phyloP scores from a whole-genome alignment of 2,888 invertebrate species.

The Cephus rjabovi region DNA sequence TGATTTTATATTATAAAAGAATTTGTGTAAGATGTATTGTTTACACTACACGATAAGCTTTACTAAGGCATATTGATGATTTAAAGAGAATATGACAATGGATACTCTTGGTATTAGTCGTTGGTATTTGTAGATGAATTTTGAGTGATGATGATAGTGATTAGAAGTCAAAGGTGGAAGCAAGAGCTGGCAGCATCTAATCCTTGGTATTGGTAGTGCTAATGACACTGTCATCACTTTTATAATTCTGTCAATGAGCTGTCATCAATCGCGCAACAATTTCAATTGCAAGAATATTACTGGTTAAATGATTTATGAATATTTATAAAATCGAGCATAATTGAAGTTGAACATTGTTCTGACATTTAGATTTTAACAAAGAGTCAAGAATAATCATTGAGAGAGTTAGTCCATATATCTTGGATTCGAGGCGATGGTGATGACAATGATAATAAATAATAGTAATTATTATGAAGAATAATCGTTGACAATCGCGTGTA shows the following conservation, averaged over 20 bases:
- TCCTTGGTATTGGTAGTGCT: not conserved
- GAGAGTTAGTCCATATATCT: not conserved
- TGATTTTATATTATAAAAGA: constrained; percentile 15
- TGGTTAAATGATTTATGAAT: not conserved
- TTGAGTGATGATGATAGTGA: not conserved
- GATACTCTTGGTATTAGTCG: not conserved
- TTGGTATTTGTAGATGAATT: not conserved
- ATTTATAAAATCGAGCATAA: not conserved
- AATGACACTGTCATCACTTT: not conserved
- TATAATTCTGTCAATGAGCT: not conserved
- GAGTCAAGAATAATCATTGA: not conserved
- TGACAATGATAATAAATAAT: not conserved
- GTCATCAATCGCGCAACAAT: not conserved
- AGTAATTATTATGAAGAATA: not conserved
- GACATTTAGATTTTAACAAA: not conserved
- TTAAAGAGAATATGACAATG: not conserved
- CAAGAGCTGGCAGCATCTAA: not conserved
- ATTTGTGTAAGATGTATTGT: constrained; percentile 9
- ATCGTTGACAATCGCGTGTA: not conserved
- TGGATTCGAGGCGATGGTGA: not conserved
- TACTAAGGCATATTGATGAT: not conserved
- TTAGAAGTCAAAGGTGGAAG: not conserved
- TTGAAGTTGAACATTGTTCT: not conserved
- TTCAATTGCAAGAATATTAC: not conserved
- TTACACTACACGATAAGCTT: not conserved